Percentiles rank a stretch among this genome's conserved stretches.
phyloP scores from a whole-genome alignment of 30 jellyfish, hydroid and myxozoan genomes.

The Chrysaora quinquecirrha region DNA sequence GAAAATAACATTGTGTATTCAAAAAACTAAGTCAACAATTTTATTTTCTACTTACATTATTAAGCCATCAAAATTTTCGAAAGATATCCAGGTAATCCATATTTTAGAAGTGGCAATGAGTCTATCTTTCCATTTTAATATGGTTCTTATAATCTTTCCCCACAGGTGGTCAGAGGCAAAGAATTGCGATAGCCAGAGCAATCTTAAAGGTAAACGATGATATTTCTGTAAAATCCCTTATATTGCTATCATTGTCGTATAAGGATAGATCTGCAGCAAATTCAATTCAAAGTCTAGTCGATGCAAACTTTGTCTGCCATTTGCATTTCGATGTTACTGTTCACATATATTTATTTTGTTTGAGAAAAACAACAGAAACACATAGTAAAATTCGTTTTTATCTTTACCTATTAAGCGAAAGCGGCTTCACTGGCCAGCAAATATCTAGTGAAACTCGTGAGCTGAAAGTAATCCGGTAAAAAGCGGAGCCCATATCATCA shows the following conservation, averaged over 20 bases:
- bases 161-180: constrained; percentile 96
- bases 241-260: too few species aligned
- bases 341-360: not conserved
- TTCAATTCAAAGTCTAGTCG: not conserved
- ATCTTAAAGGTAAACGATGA: constrained; percentile 73
- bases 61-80: too few species aligned
- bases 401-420: too few species aligned
- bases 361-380: not conserved
- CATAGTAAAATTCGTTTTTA: too few species aligned
- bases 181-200: constrained; percentile 97
- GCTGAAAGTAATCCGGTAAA: too few species aligned
- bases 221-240: not conserved
- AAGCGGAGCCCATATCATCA: too few species aligned
- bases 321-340: not conserved
- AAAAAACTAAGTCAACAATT: too few species aligned
- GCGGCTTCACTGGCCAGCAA: too few species aligned
- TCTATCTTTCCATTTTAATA: too few species aligned
- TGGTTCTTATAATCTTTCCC: not conserved
- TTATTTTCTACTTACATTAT: not conserved
- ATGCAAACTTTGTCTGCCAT: not conserved
- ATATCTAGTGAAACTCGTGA: too few species aligned
- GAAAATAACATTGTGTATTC: too few species aligned
- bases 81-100: too few species aligned
- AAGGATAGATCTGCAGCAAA: not conserved
- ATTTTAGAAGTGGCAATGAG: not conserved